Evolutionary conservation across 1,140 invertebrate species (phyloP).

Genomic region (Lasaia peninsularis): DNA sequence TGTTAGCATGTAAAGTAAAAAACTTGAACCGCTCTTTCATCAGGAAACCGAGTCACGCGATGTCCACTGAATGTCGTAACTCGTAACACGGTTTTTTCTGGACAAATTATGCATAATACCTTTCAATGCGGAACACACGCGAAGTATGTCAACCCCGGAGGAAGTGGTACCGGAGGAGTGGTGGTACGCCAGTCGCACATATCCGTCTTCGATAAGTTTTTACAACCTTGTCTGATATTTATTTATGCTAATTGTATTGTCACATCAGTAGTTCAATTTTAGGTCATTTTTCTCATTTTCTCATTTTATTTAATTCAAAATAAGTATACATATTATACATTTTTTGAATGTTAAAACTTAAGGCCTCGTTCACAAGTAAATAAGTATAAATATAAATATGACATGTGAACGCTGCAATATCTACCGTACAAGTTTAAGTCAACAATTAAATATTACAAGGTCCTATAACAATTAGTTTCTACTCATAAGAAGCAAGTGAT

Average conservation of each 20-base stretch:
- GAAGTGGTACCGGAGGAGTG: not conserved
- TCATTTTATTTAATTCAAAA: no score
- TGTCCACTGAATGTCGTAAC: slow-evolving; percentile 1
- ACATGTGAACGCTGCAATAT: no score
- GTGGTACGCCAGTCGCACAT: not conserved
- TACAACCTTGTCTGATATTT: not conserved
- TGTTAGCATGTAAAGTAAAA: slow-evolving; percentile 10
- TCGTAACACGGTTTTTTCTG: not conserved
- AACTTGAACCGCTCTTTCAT: not conserved
- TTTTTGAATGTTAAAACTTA: no score
- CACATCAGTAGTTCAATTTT: no score
- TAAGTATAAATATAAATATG: no score
- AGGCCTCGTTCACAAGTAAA: no score
- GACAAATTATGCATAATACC: slow-evolving; percentile 8
- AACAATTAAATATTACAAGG: no score
- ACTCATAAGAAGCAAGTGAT: no score
- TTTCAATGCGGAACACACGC: slow-evolving; percentile 11
- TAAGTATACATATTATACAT: no score
- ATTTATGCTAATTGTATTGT: not conserved
- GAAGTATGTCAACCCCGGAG: not conserved
- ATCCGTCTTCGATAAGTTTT: slow-evolving; percentile 2
- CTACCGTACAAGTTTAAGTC: no score
- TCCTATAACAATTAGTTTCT: no score
- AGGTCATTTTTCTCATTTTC: not conserved
- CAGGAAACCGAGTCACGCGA: not conserved